These are phyloP conservation scores for Marisa cornuarietis DNA, from an alignment of 1,140 invertebrate species.

Conservation along the genomic window DNA sequence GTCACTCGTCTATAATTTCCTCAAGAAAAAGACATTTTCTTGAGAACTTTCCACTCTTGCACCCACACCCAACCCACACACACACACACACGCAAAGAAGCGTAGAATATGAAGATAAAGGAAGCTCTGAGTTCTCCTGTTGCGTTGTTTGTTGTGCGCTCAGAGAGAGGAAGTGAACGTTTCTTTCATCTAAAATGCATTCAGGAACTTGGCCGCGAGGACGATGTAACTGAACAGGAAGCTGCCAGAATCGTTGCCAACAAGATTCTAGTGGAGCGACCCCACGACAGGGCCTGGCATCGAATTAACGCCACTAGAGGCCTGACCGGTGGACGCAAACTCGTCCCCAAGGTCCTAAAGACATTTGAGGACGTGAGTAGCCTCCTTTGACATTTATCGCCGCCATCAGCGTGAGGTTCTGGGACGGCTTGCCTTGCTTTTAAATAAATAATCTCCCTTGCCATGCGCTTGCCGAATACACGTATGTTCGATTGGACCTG, in stretches of 20 bases:
- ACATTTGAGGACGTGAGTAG: conserved; percentile 52
- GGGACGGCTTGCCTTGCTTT: background rate
- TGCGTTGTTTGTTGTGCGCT: conserved; percentile 14
- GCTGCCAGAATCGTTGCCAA: conserved; percentile 73
- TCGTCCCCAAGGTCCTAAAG: conserved; percentile 49
- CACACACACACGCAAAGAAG: too few species aligned
- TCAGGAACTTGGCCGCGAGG: conserved; percentile 70
- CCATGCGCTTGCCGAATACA: too few species aligned
- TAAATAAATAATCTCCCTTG: too few species aligned
- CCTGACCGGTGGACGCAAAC: conserved; percentile 68
- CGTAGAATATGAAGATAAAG: too few species aligned
- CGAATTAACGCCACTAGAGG: conserved; percentile 72
- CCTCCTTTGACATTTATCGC: background rate
- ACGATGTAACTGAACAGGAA: conserved; percentile 72
- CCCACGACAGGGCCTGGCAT: conserved; percentile 73
- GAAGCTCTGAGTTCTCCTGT: too few species aligned
- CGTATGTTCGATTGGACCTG: too few species aligned
- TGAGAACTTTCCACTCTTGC: too few species aligned
- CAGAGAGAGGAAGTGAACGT: background rate
- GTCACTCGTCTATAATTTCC: background rate
- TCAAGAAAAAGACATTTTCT: background rate
- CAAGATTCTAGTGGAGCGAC: conserved; percentile 69
- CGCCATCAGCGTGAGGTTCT: background rate
- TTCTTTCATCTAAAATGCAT: conserved; percentile 16
- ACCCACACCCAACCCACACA: background rate